Conservation (phyloP, 2,888 invertebrate genomes). For the Meiosimyza platycephala region DNA sequence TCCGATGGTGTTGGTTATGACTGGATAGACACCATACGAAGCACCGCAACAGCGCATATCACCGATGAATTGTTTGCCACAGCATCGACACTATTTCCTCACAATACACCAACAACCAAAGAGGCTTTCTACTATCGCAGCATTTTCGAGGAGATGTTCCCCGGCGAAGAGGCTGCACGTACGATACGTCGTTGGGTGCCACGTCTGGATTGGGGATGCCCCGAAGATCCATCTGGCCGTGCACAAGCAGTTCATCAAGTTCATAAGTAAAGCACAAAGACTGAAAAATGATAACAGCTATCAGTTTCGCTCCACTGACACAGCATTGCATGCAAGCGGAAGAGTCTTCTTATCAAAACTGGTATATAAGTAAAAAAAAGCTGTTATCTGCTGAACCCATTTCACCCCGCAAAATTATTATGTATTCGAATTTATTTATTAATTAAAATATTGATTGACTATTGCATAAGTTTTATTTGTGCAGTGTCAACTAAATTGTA, state of each 20-base stretch:
- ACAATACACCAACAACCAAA: constrained; percentile 79
- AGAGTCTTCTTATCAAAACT: background rate
- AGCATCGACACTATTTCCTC: constrained; percentile 71
- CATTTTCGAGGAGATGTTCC: constrained; percentile 64
- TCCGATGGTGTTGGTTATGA: constrained; percentile 67
- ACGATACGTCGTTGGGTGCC: constrained; percentile 66
- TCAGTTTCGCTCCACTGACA: background rate
- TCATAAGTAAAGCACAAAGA: constrained; percentile 38
- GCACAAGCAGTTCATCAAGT: constrained; percentile 63
- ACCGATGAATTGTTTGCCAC: constrained; percentile 70
- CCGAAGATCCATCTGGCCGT: constrained; percentile 66
- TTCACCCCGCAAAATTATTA: background rate
- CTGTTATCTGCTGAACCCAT: constrained; percentile 11
- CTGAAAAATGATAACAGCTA: constrained; percentile 13
- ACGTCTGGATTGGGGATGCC: constrained; percentile 66
- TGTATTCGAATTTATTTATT: too few species aligned
- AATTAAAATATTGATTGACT: too few species aligned
- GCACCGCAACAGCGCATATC: constrained; percentile 73
- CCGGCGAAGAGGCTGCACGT: constrained; percentile 59
- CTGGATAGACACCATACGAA: constrained; percentile 66
- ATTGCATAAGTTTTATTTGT: too few species aligned
- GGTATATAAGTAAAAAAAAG: too few species aligned
- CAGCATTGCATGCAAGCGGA: background rate
- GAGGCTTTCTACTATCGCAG: constrained; percentile 80
- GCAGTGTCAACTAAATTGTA: too few species aligned